These are phyloP conservation scores for Drosophila setifemur DNA, from an alignment of 1,140 invertebrate species.

Conservation along the genomic window DNA sequence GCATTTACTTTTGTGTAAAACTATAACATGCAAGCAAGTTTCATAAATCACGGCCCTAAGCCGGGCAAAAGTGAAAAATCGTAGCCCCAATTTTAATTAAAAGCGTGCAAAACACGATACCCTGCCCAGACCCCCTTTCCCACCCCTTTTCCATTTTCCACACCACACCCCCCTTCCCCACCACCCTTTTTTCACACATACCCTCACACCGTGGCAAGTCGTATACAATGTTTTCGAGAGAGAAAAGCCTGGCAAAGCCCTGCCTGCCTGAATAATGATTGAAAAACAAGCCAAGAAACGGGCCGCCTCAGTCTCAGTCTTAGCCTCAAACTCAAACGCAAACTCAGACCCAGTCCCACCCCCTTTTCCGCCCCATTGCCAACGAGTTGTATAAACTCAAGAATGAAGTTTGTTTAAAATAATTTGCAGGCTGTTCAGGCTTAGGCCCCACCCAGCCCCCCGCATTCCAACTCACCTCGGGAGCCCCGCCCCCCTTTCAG, in stretches of 20 bases:
- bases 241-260: conserved; percentile 70
- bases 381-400: conserved; percentile 73
- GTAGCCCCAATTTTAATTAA: conserved; percentile 79
- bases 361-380: conserved; percentile 1
- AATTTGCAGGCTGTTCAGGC: conserved; percentile 75
- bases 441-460: conserved; percentile 10
- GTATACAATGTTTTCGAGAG: conserved; percentile 62
- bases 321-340: not conserved
- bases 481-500: too few relatives aligned
- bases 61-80: conserved; percentile 74
- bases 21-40: conserved; percentile 77
- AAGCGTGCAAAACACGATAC: conserved; percentile 80
- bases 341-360: not conserved
- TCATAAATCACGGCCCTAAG: conserved; percentile 76
- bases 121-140: conserved; percentile 22
- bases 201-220: conserved; percentile 30
- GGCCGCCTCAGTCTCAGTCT: conserved; percentile 3
- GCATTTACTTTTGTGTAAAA: conserved; percentile 74
- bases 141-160: conserved; percentile 4
- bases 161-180: conserved; percentile 8
- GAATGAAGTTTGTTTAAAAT: conserved; percentile 79
- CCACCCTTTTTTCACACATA: conserved; percentile 9
- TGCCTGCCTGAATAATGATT: conserved; percentile 78
- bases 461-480: too few relatives aligned
- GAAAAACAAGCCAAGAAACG: conserved; percentile 70